phyloP scores from a whole-genome alignment of 2,888 invertebrate genomes.

The Sesia apiformis region DNA sequence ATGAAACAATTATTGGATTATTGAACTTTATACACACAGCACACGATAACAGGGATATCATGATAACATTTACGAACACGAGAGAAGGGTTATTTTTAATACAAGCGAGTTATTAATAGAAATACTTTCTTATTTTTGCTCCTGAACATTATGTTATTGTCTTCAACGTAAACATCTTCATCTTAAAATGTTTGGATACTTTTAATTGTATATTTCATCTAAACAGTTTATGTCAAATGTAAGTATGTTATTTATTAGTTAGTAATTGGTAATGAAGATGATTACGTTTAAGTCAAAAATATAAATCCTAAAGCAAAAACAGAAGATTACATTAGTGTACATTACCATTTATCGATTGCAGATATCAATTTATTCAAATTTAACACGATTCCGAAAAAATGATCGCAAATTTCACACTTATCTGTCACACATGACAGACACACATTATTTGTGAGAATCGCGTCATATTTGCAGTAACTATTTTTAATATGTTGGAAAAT shows the following conservation, averaged over 20 bases:
- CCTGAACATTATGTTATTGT: no score
- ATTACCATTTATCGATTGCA: slow-evolving; percentile 30
- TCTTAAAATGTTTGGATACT: no score
- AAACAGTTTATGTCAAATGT: no score
- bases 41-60: slow-evolving; percentile 1
- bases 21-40: slow-evolving; percentile 34
- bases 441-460: slow-evolving; percentile 1
- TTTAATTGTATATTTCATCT: no score
- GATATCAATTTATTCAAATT: slow-evolving; percentile 34
- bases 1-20: slow-evolving; percentile 42
- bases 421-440: slow-evolving; percentile 7
- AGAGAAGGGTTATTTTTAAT: slow-evolving; percentile 18
- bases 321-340: no score
- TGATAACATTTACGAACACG: slow-evolving; percentile 7
- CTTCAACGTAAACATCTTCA: no score
- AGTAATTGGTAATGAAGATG: no score
- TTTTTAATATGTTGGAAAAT: not conserved
- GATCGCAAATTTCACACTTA: slow-evolving; percentile 23
- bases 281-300: no score
- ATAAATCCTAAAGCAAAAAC: no score
- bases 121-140: not conserved
- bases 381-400: slow-evolving; percentile 28
- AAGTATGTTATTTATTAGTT: no score
- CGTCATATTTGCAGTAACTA: slow-evolving; percentile 1
- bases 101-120: slow-evolving; percentile 20